phyloP scores from a whole-genome alignment of 2,113 vertebrate genomes.

The Protobothrops flavoviridis region DNA sequence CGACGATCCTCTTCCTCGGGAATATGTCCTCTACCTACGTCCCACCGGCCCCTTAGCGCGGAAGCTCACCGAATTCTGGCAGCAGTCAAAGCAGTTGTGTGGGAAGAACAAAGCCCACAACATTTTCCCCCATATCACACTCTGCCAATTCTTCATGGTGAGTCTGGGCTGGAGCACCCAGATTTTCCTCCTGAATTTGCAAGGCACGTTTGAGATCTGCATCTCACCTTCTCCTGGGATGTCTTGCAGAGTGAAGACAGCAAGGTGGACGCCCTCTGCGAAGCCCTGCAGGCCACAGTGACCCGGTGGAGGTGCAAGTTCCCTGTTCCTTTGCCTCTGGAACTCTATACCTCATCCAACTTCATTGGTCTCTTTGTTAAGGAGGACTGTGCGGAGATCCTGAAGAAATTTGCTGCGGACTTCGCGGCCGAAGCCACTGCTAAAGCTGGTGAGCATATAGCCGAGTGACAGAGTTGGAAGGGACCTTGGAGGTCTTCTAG shows the following conservation, averaged over 20 bases:
- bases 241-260: conserved; percentile 86
- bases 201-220: not conserved
- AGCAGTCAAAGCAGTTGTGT: conserved; percentile 90
- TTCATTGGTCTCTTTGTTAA: conserved; percentile 98
- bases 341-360: conserved; percentile 93
- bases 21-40: conserved; percentile 95
- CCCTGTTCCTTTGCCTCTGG: conserved; percentile 85
- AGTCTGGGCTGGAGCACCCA: conserved; percentile 38
- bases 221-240: not conserved
- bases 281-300: conserved; percentile 86
- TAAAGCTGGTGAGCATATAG: conserved; percentile 81
- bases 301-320: conserved; percentile 89
- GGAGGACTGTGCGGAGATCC: conserved; percentile 89
- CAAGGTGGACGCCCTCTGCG: conserved; percentile 88
- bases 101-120: conserved; percentile 99
- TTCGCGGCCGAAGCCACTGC: conserved; percentile 86
- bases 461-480: no score
- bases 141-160: conserved; percentile 99
- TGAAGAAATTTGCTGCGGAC: conserved; percentile 92
- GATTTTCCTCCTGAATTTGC: not conserved
- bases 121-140: conserved; percentile 98
- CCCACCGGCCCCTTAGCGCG: conserved; percentile 91
- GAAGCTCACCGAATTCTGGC: conserved; percentile 95
- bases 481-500: no score
- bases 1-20: conserved; percentile 90